Evolutionary conservation across 2,888 invertebrate species (phyloP).

Genomic region (Oscheius sp.): DNA sequence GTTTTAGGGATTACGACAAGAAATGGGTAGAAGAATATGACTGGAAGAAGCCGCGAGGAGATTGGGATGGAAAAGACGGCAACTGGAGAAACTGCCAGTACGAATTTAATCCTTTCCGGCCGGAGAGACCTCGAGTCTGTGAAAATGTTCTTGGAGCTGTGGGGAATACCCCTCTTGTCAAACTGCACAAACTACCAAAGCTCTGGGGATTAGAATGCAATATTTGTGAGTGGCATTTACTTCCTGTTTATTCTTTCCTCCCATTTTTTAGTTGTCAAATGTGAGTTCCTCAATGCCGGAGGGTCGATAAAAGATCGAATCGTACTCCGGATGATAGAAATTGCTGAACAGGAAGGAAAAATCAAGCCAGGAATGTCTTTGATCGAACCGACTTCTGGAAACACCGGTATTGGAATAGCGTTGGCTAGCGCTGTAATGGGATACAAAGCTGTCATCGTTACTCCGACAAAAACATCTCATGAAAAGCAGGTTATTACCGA

Average conservation of each 20-base stretch:
- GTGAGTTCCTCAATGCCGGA: constrained; percentile 96
- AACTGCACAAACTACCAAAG: constrained; percentile 60
- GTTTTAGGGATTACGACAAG: constrained; percentile 45
- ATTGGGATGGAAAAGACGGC: constrained; percentile 46
- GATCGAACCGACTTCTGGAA: constrained; percentile 92
- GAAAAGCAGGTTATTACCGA: constrained; percentile 89
- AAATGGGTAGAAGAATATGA: constrained; percentile 41
- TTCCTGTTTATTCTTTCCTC: neutral
- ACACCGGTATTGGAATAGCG: constrained; percentile 88
- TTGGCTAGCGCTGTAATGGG: constrained; percentile 91
- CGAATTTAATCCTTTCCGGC: constrained; percentile 51
- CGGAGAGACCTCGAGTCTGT: constrained; percentile 53
- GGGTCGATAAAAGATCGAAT: constrained; percentile 96
- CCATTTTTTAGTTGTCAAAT: constrained; percentile 86
- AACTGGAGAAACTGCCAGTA: constrained; percentile 49
- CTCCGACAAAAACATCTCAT: constrained; percentile 99
- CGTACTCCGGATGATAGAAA: constrained; percentile 88
- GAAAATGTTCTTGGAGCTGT: constrained; percentile 69
- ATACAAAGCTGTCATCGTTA: constrained; percentile 94
- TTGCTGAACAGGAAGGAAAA: constrained; percentile 88
- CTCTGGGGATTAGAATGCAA: constrained; percentile 67
- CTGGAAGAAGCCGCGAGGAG: constrained; percentile 53
- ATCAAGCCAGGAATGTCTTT: constrained; percentile 88
- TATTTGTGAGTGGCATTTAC: constrained; percentile 62
- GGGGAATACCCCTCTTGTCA: constrained; percentile 69